A percentile compares a stretch with the other conserved stretches of the same genome.
Conservation (phyloP, 2,113 vertebrate species). For the Larimichthys polyactis region DNA sequence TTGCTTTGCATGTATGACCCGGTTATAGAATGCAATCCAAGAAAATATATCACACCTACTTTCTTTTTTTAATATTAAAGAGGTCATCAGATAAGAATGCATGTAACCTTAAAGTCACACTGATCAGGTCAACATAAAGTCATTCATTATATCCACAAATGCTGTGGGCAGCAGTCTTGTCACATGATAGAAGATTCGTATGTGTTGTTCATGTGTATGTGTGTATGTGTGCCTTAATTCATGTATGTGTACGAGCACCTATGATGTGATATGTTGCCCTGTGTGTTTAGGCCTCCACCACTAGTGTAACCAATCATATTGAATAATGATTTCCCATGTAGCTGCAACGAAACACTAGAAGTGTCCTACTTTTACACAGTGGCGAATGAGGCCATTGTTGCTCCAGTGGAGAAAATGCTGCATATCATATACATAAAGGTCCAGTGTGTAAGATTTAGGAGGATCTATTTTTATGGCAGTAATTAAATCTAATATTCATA, state of each 20-base stretch:
- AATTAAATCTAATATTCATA: too few relatives aligned
- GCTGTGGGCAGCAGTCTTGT: not conserved
- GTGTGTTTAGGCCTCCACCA: not conserved
- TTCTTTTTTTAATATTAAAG: not conserved
- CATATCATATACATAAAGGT: too few relatives aligned
- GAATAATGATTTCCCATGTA: conserved; percentile 42
- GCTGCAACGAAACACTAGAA: conserved; percentile 7
- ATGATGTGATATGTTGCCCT: not conserved
- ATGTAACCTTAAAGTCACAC: not conserved
- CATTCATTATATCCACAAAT: not conserved
- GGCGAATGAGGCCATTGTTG: conserved; percentile 50
- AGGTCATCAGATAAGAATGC: not conserved
- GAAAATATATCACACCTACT: not conserved
- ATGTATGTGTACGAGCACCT: not conserved
- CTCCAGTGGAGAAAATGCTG: too few relatives aligned
- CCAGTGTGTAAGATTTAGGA: too few relatives aligned
- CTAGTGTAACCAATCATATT: conserved; percentile 21
- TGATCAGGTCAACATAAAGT: not conserved
- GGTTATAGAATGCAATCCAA: not conserved
- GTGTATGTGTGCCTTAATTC: not conserved
- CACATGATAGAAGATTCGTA: not conserved
- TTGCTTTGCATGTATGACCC: conserved; percentile 1
- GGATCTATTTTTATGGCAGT: too few relatives aligned
- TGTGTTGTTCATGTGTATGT: not conserved
- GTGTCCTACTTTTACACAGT: conserved; percentile 37